Evolutionary conservation across 2,113 vertebrate genomes (phyloP), one percentile per base, ranked within the genome.

Genomic region (Tachysurus vachellii): DNA sequence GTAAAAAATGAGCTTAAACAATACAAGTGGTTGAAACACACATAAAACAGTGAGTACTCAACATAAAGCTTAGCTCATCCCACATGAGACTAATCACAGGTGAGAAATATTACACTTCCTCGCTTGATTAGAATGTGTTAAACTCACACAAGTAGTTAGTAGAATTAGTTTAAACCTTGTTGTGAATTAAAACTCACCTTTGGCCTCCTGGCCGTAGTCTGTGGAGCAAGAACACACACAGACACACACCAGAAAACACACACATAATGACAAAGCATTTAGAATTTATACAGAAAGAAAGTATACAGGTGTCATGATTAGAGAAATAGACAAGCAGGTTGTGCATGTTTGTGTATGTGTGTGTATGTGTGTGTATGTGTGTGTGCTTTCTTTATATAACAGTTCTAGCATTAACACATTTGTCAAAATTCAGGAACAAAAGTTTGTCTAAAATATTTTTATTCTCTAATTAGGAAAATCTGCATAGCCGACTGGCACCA

Each of bases 151-250:
- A 44, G 70, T 68, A 17, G 66, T 36, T 36, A 36, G 36, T 36
- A 36, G 36, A 36, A 59, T 85, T 68, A 87, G 71, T 84, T 53
- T 42, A 68, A 79, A 83, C 76, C 87, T 76, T 64, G 83, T n/a
- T 53, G 21, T 44, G 71, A 80, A 77, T 87, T 85, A 66, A 86
- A 90, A 92, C 96, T 97, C 96, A 99, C 97, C 97, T 99, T 99
- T 92, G 96, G 95, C 91, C 96, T 96, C 93, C 97, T 95, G 94
- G 94, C 90, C 86, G 95, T 95, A 92, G 96, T 97, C 97, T 98
- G 96, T 93, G 90, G 94, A 91, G 44, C 70, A 50, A 68, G 79
- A 44, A 75, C 31, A 75, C 80, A 83, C 80, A 77, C 62, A 84
- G 17, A 42, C 62, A 68, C 62, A 68, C 87, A 85, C 19, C 59